These are phyloP conservation scores for Hybos culiciformis DNA, from an alignment of 2,888 invertebrate genomes.

Conservation along the genomic window DNA sequence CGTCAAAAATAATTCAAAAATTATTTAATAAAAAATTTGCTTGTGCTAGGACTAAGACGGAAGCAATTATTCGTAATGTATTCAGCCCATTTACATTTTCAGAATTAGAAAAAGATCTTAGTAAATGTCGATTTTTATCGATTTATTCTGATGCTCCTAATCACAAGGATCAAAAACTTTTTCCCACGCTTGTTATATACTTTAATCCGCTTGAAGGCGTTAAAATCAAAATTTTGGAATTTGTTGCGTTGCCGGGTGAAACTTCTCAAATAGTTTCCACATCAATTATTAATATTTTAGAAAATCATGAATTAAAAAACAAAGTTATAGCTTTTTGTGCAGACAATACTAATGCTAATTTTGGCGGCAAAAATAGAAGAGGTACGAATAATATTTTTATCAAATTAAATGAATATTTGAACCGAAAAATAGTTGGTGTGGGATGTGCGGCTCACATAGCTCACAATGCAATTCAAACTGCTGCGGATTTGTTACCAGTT, in stretches of 20 bases:
- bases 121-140: conserved; percentile 9
- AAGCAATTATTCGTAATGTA: conserved; percentile 4
- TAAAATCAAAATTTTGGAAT: background rate
- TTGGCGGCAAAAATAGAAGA: background rate
- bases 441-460: conserved; percentile 11
- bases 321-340: background rate
- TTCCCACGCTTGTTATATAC: conserved; percentile 4
- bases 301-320: background rate
- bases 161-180: conserved; percentile 7
- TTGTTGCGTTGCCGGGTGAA: background rate
- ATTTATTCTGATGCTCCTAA: conserved; percentile 7
- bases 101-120: conserved; percentile 11
- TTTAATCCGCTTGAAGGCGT: conserved; percentile 1
- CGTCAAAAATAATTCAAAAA: conserved; percentile 3
- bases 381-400: background rate
- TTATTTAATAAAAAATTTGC: conserved; percentile 7
- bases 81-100: conserved; percentile 1
- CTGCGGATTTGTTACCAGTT: conserved; percentile 15
- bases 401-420: background rate
- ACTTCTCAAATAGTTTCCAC: background rate
- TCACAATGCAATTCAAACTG: conserved; percentile 8
- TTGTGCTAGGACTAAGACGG: conserved; percentile 6
- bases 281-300: background rate
- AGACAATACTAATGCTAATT: background rate
- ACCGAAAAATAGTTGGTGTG: background rate